Evolutionary conservation across 2,797 vertebrate species (phyloP), one percentile per base, ranked within the genome.

Genomic region (Danio choprae): DNA sequence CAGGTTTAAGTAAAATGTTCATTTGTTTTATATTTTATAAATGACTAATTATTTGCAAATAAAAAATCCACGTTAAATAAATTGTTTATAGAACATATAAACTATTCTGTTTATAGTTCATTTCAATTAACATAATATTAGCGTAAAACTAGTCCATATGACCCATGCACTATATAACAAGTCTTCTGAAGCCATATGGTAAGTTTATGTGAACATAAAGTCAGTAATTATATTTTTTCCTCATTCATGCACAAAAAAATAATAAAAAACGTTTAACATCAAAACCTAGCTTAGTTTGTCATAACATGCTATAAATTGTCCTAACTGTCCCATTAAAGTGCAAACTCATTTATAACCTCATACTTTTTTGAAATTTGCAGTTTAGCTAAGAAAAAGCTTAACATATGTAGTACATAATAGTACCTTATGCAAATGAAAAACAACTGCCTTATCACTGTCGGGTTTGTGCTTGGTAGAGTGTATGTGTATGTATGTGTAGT

Each of bases 391-490:
- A 62, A 13, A 82, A 65, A 16, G 10, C 4, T 9, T 40, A 18
- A 18, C 29, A 69, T 9, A 18, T 65, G 15, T 6, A 44, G 13
- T 55, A 41, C 1, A 4, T 18, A 51, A 53, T 9, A 56, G 41
- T 77, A 48, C 22, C 16, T 48, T 18, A 79, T 62, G 41, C 38
- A 67, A 36, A 65, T 73, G 15, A 77, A 15, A 73, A 18, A 43
- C 48, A 65, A 4, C 58, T 40, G 15, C 40, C 74, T 46, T 69
- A 78, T 78, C 69, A 20, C 6, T 40, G 12, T n/a, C 6, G 11
- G 60, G 20, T 48, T 58, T 56, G 58, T 81, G 71, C 48, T 22
- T 60, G 41, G 53, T 64, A 46, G 22, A 38, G 58, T 18, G 16
- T 64, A 44, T 63, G 70, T 44, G 48, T 50, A 4, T 59, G 38